These are phyloP conservation scores for Netelia virgata DNA, from an alignment of 2,888 invertebrate genomes.

Conservation along the genomic window DNA sequence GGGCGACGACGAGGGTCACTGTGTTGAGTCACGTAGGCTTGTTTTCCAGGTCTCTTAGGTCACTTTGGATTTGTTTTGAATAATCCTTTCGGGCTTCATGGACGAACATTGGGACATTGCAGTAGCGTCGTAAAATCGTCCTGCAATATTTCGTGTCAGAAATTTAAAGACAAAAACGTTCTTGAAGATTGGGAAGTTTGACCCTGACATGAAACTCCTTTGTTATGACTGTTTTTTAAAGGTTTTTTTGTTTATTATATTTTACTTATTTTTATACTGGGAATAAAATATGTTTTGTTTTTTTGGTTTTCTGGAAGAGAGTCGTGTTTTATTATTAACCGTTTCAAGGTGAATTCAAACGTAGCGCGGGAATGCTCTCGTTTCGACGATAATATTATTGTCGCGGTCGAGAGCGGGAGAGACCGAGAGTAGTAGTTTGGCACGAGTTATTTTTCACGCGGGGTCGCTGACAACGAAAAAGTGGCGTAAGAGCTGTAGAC, in stretches of 20 bases:
- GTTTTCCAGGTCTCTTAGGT: slow-evolving; percentile 4
- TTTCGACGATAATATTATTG: slow-evolving; percentile 47
- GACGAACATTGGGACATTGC: too few relatives aligned
- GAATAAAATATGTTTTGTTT: too few relatives aligned
- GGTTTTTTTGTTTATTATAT: too few relatives aligned
- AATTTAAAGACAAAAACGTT: too few relatives aligned
- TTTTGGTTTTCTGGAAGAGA: neutral
- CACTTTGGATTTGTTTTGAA: neutral
- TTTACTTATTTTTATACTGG: too few relatives aligned
- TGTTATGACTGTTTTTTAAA: too few relatives aligned
- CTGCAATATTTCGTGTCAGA: too few relatives aligned
- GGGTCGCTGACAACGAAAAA: slow-evolving; percentile 49
- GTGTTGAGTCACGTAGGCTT: slow-evolving; percentile 21
- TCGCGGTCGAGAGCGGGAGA: neutral
- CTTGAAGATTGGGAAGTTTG: too few relatives aligned
- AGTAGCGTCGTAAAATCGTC: too few relatives aligned
- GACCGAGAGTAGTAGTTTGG: neutral
- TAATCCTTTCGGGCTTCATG: too few relatives aligned
- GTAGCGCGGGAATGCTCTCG: slow-evolving; percentile 1
- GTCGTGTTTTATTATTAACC: neutral
- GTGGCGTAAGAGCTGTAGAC: neutral
- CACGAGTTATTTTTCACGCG: slow-evolving; percentile 43
- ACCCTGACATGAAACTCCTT: too few relatives aligned
- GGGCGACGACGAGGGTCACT: neutral
- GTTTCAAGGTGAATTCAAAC: slow-evolving; percentile 39